phyloP scores from a whole-genome alignment of 2,797 vertebrate genomes.

The Macropus fuliginosus region DNA sequence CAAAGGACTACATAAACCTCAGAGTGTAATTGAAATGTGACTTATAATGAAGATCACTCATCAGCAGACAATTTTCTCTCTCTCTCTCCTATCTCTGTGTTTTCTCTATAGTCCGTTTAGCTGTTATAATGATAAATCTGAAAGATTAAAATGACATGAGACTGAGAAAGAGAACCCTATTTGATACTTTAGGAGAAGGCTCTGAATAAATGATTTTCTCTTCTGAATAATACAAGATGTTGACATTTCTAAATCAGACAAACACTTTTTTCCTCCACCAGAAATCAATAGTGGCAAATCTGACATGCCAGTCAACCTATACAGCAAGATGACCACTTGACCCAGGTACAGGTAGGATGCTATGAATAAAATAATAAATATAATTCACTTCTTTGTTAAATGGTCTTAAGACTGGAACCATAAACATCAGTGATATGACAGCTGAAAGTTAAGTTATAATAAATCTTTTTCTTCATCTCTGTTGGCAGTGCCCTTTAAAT shows the following conservation, averaged over 20 bases:
- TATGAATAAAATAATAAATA: neutral
- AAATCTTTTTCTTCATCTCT: neutral
- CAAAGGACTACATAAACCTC: neutral
- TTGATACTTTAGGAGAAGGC: slow-evolving; percentile 4
- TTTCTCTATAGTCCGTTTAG: neutral
- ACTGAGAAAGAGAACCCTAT: neutral
- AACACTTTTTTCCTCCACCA: neutral
- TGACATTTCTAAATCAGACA: slow-evolving; percentile 29
- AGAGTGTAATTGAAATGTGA: neutral
- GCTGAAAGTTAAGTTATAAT: neutral
- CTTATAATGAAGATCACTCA: neutral
- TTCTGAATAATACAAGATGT: neutral
- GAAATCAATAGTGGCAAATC: slow-evolving; percentile 11
- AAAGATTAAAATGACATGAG: neutral
- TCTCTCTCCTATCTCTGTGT: neutral
- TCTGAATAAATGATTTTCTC: slow-evolving; percentile 18
- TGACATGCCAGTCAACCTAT: neutral
- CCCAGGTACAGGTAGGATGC: neutral
- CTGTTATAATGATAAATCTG: neutral
- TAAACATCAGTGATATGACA: slow-evolving; percentile 39
- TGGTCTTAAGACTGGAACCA: neutral
- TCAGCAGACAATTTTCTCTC: neutral
- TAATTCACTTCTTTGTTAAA: neutral
- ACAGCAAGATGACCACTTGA: neutral
- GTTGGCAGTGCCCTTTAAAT: slow-evolving; percentile 22